phyloP scores from a whole-genome alignment of 2,113 vertebrate species.

The Daboia siamensis region DNA sequence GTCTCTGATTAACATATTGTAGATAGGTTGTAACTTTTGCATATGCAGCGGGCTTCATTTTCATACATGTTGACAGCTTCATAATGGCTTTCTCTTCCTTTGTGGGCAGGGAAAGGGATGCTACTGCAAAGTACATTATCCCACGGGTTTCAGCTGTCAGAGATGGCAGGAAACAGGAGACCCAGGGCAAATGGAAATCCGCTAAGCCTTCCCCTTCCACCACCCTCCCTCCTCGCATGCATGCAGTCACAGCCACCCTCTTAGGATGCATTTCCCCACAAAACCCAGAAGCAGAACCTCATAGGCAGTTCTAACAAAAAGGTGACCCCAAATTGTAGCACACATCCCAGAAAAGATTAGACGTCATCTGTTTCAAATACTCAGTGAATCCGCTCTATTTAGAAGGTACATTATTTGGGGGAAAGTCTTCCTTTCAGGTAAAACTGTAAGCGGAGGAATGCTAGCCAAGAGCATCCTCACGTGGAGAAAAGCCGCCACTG shows the following conservation, averaged over 20 bases:
- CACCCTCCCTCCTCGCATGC: background rate
- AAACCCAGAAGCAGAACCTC: background rate
- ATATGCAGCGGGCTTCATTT: constrained; percentile 29
- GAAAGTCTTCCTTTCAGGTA: background rate
- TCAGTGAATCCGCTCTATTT: background rate
- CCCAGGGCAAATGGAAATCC: background rate
- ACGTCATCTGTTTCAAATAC: background rate
- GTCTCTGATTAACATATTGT: constrained; percentile 25
- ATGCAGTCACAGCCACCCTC: background rate
- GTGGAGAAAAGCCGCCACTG: constrained; percentile 1
- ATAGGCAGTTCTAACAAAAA: background rate
- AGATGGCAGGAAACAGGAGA: constrained; percentile 20
- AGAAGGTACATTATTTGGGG: background rate
- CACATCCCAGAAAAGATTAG: background rate
- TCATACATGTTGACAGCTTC: constrained; percentile 21
- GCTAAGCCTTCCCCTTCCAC: background rate
- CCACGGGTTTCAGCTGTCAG: constrained; percentile 8
- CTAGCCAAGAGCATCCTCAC: background rate
- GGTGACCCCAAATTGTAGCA: background rate
- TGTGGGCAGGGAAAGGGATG: background rate
- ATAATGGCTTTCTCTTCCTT: constrained; percentile 19
- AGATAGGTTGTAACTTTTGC: constrained; percentile 18
- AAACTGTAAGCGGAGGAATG: background rate
- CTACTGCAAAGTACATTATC: constrained; percentile 9
- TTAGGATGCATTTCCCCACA: background rate